These are phyloP conservation scores for Entomobrya multifasciata DNA, from an alignment of 2,888 invertebrate genomes.

Conservation along the genomic window DNA sequence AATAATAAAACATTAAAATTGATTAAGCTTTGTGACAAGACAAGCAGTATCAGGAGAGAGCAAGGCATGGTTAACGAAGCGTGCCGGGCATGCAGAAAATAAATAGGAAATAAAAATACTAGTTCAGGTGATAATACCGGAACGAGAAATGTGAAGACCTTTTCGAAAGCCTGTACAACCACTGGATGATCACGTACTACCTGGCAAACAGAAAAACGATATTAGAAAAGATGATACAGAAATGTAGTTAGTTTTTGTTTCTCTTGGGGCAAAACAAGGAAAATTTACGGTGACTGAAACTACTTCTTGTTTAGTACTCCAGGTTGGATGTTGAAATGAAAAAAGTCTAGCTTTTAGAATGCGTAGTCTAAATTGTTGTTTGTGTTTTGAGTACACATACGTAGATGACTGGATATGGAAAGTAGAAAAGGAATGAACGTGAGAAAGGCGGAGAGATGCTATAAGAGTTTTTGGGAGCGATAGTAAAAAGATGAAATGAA, in stretches of 20 bases:
- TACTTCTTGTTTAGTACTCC: background rate
- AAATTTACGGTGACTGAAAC: conserved; percentile 32
- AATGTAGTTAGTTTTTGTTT: conserved; percentile 1
- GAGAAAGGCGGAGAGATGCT: background rate
- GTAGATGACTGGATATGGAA: background rate
- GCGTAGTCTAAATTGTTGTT: too few species aligned
- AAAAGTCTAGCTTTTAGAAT: too few species aligned
- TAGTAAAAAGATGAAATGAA: background rate
- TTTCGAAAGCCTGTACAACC: too few species aligned
- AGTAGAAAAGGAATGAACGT: too few species aligned
- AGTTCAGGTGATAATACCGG: background rate
- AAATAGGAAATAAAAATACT: background rate
- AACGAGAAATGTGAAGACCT: too few species aligned
- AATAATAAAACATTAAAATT: conserved; percentile 31
- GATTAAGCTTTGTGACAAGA: conserved; percentile 26
- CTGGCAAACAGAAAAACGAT: conserved; percentile 11
- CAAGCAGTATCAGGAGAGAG: background rate
- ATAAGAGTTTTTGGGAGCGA: background rate
- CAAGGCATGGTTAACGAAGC: conserved; percentile 39
- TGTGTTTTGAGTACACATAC: background rate
- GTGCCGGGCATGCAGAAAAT: background rate
- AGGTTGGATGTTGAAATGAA: too few species aligned
- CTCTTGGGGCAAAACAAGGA: conserved; percentile 28
- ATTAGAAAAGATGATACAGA: background rate
- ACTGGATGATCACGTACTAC: background rate